These are phyloP conservation scores for Leptothorax acervorum DNA, from an alignment of 2,888 invertebrate genomes.

Conservation along the genomic window DNA sequence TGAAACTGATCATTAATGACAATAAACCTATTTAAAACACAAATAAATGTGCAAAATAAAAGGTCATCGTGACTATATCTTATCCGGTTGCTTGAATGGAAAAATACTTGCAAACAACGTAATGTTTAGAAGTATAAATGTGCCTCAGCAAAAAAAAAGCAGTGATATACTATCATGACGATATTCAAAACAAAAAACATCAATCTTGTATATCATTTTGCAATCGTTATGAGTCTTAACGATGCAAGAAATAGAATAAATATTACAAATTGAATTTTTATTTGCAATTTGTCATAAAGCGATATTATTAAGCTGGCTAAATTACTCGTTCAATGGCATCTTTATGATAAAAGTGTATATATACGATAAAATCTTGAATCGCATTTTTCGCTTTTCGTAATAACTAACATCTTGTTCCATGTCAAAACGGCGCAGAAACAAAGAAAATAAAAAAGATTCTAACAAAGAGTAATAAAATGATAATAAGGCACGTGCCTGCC, in stretches of 20 bases:
- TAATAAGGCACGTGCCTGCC: not conserved
- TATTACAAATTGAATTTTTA: not conserved
- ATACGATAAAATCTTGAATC: not conserved
- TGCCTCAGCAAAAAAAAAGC: not conserved
- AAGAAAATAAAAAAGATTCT: not conserved
- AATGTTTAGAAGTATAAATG: not conserved
- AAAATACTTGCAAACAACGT: not conserved
- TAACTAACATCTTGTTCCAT: not conserved
- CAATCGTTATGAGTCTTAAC: not conserved
- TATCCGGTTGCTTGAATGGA: not conserved
- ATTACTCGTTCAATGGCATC: not conserved
- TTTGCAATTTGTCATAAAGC: not conserved
- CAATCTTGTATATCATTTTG: not conserved
- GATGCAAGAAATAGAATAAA: not conserved
- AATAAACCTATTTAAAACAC: not conserved
- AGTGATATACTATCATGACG: not conserved
- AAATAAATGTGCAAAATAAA: conserved; percentile 31
- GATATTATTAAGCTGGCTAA: not conserved
- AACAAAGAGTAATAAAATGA: not conserved
- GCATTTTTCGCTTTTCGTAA: not conserved
- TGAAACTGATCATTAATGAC: conserved; percentile 8
- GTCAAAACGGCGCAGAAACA: not conserved
- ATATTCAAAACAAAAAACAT: not conserved
- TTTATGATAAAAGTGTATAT: not conserved
- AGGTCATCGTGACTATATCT: not conserved